Percentiles rank a stretch among this genome's conserved stretches.
Evolutionary conservation across 2,888 invertebrate genomes (phyloP).

Genomic region (Crematogaster levior): DNA sequence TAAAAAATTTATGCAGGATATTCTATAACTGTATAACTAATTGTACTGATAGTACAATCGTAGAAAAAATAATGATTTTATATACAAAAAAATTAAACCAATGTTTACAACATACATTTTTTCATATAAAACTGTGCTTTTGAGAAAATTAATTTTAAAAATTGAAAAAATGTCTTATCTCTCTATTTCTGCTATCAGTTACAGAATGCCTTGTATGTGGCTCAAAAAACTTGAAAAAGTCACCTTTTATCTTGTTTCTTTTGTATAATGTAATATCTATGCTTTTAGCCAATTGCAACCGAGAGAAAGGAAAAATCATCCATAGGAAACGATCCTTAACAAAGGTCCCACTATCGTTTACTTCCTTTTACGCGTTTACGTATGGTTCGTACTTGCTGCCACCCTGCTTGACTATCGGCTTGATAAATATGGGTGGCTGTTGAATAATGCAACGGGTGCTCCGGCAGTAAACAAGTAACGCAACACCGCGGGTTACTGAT

Average conservation of each 20-base stretch:
- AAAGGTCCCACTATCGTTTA: conserved; percentile 35
- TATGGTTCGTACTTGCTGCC: conserved; percentile 49
- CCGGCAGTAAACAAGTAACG: conserved; percentile 79
- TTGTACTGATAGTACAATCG: background rate
- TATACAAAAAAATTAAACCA: background rate
- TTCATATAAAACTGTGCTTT: background rate
- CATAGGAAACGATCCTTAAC: conserved; percentile 44
- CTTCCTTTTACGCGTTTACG: conserved; percentile 61
- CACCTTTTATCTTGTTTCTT: conserved; percentile 36
- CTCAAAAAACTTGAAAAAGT: conserved; percentile 10
- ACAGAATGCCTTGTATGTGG: background rate
- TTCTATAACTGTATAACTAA: too few species aligned
- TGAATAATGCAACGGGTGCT: conserved; percentile 82
- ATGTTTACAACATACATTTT: background rate
- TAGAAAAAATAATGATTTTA: background rate
- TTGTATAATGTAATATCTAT: conserved; percentile 36
- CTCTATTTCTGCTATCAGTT: background rate
- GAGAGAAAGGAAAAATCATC: conserved; percentile 41
- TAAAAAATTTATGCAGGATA: background rate
- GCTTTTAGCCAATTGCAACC: conserved; percentile 54
- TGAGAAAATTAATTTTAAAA: conserved; percentile 1
- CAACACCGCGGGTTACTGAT: conserved; percentile 78
- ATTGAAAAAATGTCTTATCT: background rate
- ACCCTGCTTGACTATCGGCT: conserved; percentile 77
- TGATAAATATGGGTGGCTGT: conserved; percentile 82